Evolutionary conservation across 2,113 vertebrate species (phyloP).

Genomic region (Callipepla californica): DNA sequence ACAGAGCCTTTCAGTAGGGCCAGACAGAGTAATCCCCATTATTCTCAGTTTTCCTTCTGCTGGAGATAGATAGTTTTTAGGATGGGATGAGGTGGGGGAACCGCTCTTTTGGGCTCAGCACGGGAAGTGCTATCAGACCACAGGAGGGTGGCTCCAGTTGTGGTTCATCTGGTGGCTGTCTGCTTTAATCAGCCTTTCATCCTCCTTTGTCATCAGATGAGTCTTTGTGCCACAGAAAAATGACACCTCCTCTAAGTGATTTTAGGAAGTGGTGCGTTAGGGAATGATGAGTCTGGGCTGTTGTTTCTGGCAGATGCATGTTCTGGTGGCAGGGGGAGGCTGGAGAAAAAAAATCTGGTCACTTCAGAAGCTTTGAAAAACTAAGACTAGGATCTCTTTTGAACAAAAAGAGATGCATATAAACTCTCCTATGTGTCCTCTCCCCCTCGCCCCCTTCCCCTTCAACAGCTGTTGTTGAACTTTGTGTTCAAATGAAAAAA

Average conservation of each 20-base stretch:
- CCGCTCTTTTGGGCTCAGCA: not conserved
- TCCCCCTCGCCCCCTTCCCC: not conserved
- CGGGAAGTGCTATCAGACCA: fast-evolving
- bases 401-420: not conserved
- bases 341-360: not conserved
- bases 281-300: not conserved
- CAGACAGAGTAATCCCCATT: not conserved
- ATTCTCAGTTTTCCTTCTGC: not conserved
- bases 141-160: not conserved
- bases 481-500: not conserved
- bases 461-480: not conserved
- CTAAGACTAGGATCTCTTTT: not conserved
- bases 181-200: not conserved
- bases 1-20: not conserved
- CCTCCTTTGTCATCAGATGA: not conserved
- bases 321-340: not conserved
- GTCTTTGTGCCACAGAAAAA: not conserved
- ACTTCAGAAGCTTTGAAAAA: not conserved
- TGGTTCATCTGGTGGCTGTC: not conserved
- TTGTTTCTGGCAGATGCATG: not conserved
- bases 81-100: not conserved
- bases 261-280: not conserved
- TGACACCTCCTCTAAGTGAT: not conserved
- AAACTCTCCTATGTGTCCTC: not conserved
- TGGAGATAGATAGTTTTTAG: not conserved